Conservation (phyloP, 1,140 invertebrate genomes). For the Leptinotarsa texana region DNA sequence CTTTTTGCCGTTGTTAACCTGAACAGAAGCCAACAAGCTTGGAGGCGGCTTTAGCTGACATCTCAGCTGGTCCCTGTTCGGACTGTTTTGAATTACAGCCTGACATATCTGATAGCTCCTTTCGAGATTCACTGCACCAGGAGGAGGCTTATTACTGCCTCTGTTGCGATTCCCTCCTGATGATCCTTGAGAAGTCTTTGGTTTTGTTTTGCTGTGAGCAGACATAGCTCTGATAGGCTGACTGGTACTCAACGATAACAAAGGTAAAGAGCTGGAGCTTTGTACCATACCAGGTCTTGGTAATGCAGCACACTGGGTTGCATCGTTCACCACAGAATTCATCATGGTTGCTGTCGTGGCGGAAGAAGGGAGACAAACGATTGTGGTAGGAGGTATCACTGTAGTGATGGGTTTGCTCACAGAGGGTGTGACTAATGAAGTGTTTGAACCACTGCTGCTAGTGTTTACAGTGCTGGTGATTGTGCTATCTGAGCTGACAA, state of each 20-base stretch:
- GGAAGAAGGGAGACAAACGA: slow-evolving; percentile 58
- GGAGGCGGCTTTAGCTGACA: slow-evolving; percentile 83
- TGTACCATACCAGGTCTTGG: slow-evolving; percentile 51
- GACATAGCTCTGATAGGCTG: slow-evolving; percentile 53
- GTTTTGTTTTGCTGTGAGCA: slow-evolving; percentile 53
- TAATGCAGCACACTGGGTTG: slow-evolving; percentile 39
- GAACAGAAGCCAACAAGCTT: slow-evolving; percentile 64
- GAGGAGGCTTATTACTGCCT: slow-evolving; percentile 72
- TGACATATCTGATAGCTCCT: slow-evolving; percentile 95
- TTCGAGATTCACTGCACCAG: slow-evolving; percentile 87
- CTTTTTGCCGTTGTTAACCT: slow-evolving; percentile 52
- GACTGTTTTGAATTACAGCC: slow-evolving; percentile 90
- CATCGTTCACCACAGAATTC: slow-evolving; percentile 52
- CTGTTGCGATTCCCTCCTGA: slow-evolving; percentile 50
- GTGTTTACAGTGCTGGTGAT: slow-evolving; percentile 55
- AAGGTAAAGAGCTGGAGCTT: slow-evolving; percentile 58
- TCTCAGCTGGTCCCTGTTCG: slow-evolving; percentile 83
- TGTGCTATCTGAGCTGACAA: slow-evolving; percentile 54
- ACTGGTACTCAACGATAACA: slow-evolving; percentile 59
- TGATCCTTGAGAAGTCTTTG: slow-evolving; percentile 47
- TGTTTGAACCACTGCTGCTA: slow-evolving; percentile 44
- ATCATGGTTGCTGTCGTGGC: slow-evolving; percentile 52
- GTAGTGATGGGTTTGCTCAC: slow-evolving; percentile 51
- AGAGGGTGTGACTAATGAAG: slow-evolving; percentile 50
- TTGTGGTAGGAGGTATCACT: slow-evolving; percentile 60